Conservation (phyloP, 2,113 vertebrate species). For the Brevimyrus niger region DNA sequence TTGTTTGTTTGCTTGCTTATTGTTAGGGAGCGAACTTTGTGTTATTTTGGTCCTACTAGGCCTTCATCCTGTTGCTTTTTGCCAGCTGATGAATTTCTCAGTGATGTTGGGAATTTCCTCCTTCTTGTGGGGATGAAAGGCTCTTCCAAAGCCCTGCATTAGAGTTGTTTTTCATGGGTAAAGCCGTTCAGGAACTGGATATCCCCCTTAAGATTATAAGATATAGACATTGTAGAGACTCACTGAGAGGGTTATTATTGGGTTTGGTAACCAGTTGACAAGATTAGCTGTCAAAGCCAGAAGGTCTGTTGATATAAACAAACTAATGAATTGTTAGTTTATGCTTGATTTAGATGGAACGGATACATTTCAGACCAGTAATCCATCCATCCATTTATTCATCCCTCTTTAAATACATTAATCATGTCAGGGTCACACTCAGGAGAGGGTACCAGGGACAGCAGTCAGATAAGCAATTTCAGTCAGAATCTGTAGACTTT, state of each 20-base stretch:
- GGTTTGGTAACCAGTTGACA: not conserved
- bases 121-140: constrained; percentile 53
- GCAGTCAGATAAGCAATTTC: not conserved
- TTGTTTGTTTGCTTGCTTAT: not conserved
- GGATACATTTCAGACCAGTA: not conserved
- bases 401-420: not conserved
- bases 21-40: constrained; percentile 22
- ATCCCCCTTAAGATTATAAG: not conserved
- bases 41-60: constrained; percentile 31
- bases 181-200: constrained; percentile 1
- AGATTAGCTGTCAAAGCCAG: not conserved
- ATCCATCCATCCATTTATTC: not conserved
- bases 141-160: not conserved
- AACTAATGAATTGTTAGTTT: not conserved
- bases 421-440: not conserved
- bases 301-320: not conserved
- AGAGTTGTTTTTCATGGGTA: constrained; percentile 6
- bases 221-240: not conserved
- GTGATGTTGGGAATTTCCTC: constrained; percentile 43
- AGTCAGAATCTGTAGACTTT: not conserved
- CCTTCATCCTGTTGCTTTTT: constrained; percentile 6
- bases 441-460: not conserved
- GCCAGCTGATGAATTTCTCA: constrained; percentile 26
- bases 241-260: constrained; percentile 2
- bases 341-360: not conserved